These are phyloP conservation scores for Mirza zaza DNA, from an alignment of 2,113 vertebrate species.

Conservation along the genomic window DNA sequence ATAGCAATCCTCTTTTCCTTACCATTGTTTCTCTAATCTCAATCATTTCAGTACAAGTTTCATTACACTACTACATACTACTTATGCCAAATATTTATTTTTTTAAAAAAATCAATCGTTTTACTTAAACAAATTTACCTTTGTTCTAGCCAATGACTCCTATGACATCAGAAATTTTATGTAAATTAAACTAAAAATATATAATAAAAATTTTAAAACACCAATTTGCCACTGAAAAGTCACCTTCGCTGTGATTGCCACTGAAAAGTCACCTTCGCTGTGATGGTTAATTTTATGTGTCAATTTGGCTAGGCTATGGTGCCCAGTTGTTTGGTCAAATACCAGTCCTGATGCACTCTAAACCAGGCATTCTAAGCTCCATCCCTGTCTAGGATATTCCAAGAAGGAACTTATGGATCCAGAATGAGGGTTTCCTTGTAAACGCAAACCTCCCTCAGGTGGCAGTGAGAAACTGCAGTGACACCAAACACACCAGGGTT, in stretches of 20 bases:
- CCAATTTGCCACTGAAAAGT: neutral
- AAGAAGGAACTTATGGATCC: no score
- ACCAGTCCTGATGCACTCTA: neutral
- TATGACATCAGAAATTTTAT: conserved; percentile 6
- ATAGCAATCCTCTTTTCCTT: neutral
- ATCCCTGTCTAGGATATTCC: neutral
- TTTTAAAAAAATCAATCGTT: conserved; percentile 19
- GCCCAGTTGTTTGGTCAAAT: neutral
- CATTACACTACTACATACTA: neutral
- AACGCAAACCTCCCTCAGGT: neutral
- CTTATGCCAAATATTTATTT: neutral
- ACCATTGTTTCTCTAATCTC: neutral
- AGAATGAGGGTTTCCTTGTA: neutral
- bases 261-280: neutral
- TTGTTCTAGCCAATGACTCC: neutral
- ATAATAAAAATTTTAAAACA: neutral
- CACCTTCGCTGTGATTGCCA: neutral
- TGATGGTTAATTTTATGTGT: neutral
- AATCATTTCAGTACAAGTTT: neutral
- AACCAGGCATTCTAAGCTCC: neutral
- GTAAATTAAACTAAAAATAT: neutral
- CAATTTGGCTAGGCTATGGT: neutral
- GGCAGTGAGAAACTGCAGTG: neutral
- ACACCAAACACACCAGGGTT: no score
- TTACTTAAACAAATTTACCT: neutral